Evolutionary conservation across 2,113 vertebrate species (phyloP).

Genomic region (Gulo gulo): DNA sequence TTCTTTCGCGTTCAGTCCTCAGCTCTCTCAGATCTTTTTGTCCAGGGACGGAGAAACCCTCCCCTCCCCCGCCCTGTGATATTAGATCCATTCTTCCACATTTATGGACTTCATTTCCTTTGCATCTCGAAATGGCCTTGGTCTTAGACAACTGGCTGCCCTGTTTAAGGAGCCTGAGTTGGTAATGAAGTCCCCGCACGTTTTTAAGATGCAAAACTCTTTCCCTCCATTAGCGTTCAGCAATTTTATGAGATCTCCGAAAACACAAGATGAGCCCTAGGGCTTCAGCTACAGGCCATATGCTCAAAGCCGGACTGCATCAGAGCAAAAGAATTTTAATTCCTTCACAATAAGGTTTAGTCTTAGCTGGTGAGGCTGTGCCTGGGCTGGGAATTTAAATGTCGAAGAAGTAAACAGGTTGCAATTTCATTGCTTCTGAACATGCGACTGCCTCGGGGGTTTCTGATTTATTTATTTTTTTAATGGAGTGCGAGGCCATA

Average conservation of each 20-base stretch:
- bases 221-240: conserved; percentile 53
- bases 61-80: not conserved
- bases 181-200: conserved; percentile 37
- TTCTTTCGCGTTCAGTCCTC: not conserved
- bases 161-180: conserved; percentile 49
- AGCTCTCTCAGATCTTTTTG: not conserved
- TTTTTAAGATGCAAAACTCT: conserved; percentile 53
- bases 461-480: conserved; percentile 84
- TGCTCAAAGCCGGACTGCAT: conserved; percentile 64
- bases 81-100: conserved; percentile 26
- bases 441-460: conserved; percentile 74
- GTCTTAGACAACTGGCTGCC: conserved; percentile 1
- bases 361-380: conserved; percentile 54
- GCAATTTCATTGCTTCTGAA: conserved; percentile 80
- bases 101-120: conserved; percentile 70
- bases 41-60: not conserved
- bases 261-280: conserved; percentile 67
- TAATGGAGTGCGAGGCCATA: conserved; percentile 81
- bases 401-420: conserved; percentile 77
- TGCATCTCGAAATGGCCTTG: conserved; percentile 49
- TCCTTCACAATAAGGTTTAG: conserved; percentile 70
- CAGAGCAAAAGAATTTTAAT: conserved; percentile 78
- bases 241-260: conserved; percentile 72
- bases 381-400: conserved; percentile 73
- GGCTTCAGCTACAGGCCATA: conserved; percentile 53